Conservation (phyloP, 1,140 invertebrate species). For the Centruroides sculpturatus region DNA sequence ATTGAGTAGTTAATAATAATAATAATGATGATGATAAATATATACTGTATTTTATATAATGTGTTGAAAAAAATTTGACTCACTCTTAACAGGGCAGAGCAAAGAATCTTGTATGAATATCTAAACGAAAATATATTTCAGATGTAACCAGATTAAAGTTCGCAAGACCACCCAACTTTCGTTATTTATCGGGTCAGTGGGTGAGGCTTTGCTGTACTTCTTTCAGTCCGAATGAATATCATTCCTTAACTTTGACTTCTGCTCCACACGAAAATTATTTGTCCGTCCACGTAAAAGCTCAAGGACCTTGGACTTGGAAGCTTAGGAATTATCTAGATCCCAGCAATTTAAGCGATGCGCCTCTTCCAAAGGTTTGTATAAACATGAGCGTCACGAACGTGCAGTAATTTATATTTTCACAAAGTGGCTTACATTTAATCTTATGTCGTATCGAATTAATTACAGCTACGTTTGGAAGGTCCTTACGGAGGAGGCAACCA, state of each 20-base stretch:
- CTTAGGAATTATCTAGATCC: constrained; percentile 92
- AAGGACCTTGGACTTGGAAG: constrained; percentile 99
- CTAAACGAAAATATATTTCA: constrained; percentile 18
- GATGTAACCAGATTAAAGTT: constrained; percentile 44
- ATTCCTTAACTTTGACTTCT: constrained; percentile 95
- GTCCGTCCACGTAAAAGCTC: constrained; percentile 94
- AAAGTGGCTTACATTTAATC: background rate
- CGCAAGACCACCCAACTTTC: constrained; percentile 78
- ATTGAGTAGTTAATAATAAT: no score
- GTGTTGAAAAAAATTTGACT: no score
- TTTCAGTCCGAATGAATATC: constrained; percentile 83
- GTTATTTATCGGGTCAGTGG: constrained; percentile 80
- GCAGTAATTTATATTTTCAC: background rate
- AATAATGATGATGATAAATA: no score
- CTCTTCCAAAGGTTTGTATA: constrained; percentile 49
- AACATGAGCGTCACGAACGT: no score
- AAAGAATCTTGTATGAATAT: no score
- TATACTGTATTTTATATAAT: no score
- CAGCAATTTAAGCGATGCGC: constrained; percentile 73
- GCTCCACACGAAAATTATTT: constrained; percentile 95
- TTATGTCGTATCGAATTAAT: background rate
- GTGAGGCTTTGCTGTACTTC: constrained; percentile 84
- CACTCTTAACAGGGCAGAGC: no score
- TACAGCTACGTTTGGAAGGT: constrained; percentile 70
- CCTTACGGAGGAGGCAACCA: constrained; percentile 98